Base-by-base conservation (phyloP, 2,888 invertebrate genomes). In the Orthosia gracilis region DNA sequence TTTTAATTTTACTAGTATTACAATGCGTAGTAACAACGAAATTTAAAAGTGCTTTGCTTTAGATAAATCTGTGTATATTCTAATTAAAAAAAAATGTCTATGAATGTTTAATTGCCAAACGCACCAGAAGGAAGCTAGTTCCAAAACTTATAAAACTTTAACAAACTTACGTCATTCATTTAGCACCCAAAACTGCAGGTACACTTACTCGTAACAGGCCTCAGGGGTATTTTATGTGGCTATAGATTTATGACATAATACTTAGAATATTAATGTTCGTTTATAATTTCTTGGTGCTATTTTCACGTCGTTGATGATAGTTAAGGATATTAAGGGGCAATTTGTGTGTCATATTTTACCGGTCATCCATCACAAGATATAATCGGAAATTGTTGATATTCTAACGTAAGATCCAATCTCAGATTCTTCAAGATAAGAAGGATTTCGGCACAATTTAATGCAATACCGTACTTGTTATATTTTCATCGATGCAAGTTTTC, bases 301-400 rank as follows among this genome's bases (percentile, higher is more conserved):
- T 55, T 65, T 2, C 15, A 21, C 23, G 52, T 66, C 73, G 55
- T 66, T 73, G 78, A 45, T 54, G 55, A 31, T 77, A 62, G 17
- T 78, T 64, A 54, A 50, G 49, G 76, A 49, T 72, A 72, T 23
- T 40, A 55, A 23, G 13, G 23, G 61, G 31, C 66, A 61, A 79
- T 77, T 78, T 79, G 31, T 52, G 61, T 62, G 57, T 62, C 79
- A 73, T 62, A 52, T 62, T 77, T 58, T 57, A 23, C 73, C 31
- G 73, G 66, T 47, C 66, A 79, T 77, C 73, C 52, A 79, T 77
- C 77, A 72, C 11, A 49, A 23, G 9, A 54, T 26, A 57, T 40
- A 5, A 40, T 64, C 31, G n/a, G 52, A 17, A 57, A 49, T 21
- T 52, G 23, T 62, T 52, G 45, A 57, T 66, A 57, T 18, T 54